Conservation (phyloP, 1,140 invertebrate genomes). For the Drosophila cardini region DNA sequence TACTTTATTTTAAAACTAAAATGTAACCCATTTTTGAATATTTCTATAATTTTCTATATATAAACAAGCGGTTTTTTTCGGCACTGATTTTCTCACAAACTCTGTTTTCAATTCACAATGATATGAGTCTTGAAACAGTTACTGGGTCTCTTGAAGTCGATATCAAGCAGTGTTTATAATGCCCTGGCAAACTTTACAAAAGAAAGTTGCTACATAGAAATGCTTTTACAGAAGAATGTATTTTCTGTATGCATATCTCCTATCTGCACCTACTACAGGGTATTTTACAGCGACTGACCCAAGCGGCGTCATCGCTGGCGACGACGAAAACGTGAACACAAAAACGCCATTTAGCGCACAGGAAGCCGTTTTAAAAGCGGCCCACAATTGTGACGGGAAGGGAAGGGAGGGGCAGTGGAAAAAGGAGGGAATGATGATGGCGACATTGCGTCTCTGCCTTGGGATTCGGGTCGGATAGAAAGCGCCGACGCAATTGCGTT, state of each 20-base stretch:
- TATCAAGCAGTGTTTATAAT: no score
- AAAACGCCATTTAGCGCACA: constrained; percentile 81
- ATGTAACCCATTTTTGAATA: no score
- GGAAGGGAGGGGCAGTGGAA: neutral
- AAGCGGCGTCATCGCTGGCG: constrained; percentile 37
- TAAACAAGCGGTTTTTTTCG: no score
- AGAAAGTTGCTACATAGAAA: no score
- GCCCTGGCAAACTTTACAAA: no score
- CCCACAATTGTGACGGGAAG: constrained; percentile 40
- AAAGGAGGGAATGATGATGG: constrained; percentile 47
- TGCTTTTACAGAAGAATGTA: neutral
- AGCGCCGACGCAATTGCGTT: constrained; percentile 72
- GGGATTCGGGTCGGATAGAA: constrained; percentile 9
- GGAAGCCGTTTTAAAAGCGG: constrained; percentile 80
- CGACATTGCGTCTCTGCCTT: constrained; percentile 52
- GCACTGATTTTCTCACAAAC: no score
- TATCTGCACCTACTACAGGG: neutral
- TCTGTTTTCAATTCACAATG: no score
- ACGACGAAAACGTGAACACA: constrained; percentile 65
- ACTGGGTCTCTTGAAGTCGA: no score
- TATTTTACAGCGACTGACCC: constrained; percentile 31
- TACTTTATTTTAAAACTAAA: no score
- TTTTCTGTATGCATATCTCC: neutral
- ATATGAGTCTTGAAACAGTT: no score
- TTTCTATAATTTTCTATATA: no score